Evolutionary conservation across 2,888 invertebrate genomes (phyloP).

Genomic region (Arctia plantaginis): DNA sequence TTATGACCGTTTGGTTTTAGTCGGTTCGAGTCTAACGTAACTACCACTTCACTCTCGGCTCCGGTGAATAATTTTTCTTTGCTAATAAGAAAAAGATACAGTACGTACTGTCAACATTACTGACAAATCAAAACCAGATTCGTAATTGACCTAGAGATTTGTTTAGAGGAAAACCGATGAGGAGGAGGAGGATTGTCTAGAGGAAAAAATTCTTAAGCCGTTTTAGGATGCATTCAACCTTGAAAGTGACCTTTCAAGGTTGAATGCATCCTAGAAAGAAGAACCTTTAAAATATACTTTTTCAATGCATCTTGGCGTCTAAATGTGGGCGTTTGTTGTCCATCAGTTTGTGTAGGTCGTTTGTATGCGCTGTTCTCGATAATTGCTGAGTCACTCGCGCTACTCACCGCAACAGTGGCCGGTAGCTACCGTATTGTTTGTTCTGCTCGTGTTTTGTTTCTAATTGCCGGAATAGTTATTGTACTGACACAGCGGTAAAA

Average conservation of each 20-base stretch:
- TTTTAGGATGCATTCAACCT: background rate
- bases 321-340: constrained; percentile 30
- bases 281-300: background rate
- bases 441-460: constrained; percentile 28
- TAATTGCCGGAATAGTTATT: constrained; percentile 35
- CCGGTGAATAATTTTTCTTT: no score
- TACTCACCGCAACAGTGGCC: constrained; percentile 30
- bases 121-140: no score
- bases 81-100: no score
- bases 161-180: no score
- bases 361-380: constrained; percentile 37
- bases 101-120: no score
- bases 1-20: no score
- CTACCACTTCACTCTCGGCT: no score
- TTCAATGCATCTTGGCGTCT: background rate
- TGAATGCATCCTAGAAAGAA: background rate
- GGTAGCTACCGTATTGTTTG: constrained; percentile 45
- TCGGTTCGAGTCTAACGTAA: no score
- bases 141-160: no score
- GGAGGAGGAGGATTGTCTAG: background rate
- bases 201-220: background rate
- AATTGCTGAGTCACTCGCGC: constrained; percentile 52
- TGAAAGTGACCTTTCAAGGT: background rate
- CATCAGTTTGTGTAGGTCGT: constrained; percentile 13
- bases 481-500: constrained; percentile 25